Base-by-base conservation (phyloP, 2,797 vertebrate species). In the Antennarius maculatus region DNA sequence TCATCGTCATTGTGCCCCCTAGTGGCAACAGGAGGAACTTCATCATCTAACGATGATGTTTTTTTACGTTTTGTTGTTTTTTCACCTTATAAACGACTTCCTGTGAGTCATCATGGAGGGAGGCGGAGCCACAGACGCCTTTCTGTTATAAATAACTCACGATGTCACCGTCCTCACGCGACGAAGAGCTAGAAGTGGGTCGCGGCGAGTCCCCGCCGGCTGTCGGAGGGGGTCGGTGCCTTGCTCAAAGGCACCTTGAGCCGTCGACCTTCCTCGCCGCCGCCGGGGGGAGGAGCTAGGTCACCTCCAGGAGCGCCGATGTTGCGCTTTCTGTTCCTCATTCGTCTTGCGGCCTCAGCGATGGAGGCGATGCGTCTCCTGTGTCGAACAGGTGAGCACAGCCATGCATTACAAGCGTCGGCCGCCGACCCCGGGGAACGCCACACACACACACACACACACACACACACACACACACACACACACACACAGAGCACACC, bases 221-320 rank as follows among this genome's bases (percentile, higher is more conserved):
- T 11, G 6, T 0, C 52, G 46, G 8, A 42, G 8, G 27, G 61
- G 23, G 58, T 47, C 48, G 0, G 1, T 81, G 84, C 81, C 84
- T 89, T 85, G 85, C 87, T 80, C 75, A 83, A 80, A 76, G 77
- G 81, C 84, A 86, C 82, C 79, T 83, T 78, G 77, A 67, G 66
- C 68, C 28, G 4, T 10, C 17, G 57, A 66, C 83, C 80, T 80
- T 71, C 61, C 48, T 5, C 31, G 31, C 4, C 31, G 31, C 5
- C 31, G 5, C 41, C 7, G 39, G 55, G 54, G 4, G 28, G 64
- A 23, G 0, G 67, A 86, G 80, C 77, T 66, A 77, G 88, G 90
- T 93, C 90, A 92, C 92, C 91, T 91, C 89, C 84, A 90, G 84
- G 76, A 86, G 77, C 76, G 89, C 78, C 85, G 63, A 87, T 77